phyloP scores from a whole-genome alignment of 2,113 vertebrate genomes.

The Craseonycteris thonglongyai region DNA sequence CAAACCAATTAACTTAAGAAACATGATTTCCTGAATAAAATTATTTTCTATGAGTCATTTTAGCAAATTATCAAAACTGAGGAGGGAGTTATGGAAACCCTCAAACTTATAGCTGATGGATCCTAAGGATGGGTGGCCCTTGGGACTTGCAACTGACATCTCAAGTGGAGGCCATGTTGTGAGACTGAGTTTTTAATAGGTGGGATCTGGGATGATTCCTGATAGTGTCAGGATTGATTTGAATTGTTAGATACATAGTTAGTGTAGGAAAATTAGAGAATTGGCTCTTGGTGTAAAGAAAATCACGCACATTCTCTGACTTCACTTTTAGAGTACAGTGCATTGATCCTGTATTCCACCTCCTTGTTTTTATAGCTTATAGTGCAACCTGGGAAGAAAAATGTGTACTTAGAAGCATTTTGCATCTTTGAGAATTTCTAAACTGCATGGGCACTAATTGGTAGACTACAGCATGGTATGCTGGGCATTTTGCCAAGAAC shows the following conservation, averaged over 20 bases:
- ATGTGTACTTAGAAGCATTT: neutral
- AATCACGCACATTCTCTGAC: neutral
- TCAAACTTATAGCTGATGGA: neutral
- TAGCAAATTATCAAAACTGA: neutral
- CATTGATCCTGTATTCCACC: neutral
- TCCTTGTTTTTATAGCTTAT: neutral
- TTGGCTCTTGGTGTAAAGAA: neutral
- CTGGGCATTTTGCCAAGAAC: neutral
- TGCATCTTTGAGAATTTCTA: neutral
- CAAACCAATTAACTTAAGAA: neutral
- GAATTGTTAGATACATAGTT: neutral
- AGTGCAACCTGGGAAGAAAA: neutral
- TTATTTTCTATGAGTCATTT: neutral
- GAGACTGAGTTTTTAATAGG: neutral
- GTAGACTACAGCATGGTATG: neutral
- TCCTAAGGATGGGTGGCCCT: neutral
- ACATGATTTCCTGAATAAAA: neutral
- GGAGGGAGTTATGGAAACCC: rapidly evolving
- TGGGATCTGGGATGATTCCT: neutral
- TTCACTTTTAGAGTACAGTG: neutral
- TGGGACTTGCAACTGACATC: neutral
- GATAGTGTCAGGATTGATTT: neutral
- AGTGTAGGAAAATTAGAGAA: neutral
- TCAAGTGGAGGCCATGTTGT: neutral
- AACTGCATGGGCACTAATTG: too few species aligned